Evolutionary conservation across 1,140 invertebrate species (phyloP), one percentile per base, ranked within the genome.

Genomic region (Brachionus manjavacas): DNA sequence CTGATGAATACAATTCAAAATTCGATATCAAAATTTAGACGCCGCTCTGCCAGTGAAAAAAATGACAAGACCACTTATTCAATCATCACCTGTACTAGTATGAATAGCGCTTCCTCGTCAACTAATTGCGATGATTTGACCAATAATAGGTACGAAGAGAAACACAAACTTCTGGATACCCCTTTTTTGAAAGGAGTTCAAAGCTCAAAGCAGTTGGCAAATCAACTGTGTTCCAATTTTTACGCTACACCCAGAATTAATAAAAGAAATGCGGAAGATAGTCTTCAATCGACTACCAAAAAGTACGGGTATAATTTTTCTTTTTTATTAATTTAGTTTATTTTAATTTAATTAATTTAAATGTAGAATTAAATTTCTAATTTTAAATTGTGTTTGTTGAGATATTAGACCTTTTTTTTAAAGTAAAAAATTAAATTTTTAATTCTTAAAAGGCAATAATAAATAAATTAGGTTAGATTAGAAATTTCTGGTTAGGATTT

Each of bases 1-100:
- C 52, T 81, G 1, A 81, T 81, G 79, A 81, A 81, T 16, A 81
- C 79, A 7, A 81, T 81, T 16, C 79, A 81, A 68, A 81, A 81
- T 68, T 81, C 79, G 16, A 81, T 81, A 20, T 81, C 79, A 1
- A 81, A 81, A 46, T 81, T 81, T 46, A 81, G 79, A 4, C 79
- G 79, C 11, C 79, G 79, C n/a, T 81, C 79, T 7, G 79, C 79
- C 9, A 81, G 79, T 28, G 79, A 81, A 9, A 81, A 81, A 68
- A 81, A 81, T 23, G 79, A 81, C 25, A 81, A 81, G 35, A 81
- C 79, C 31, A 81, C 79, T 1, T 81, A 68, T 35, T 81, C 79
- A 1, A 68, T 81, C 4, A 81, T 81, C 28, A 81, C 79, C 4
- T 81, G 79, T 68, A 81, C 79, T 1, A 81, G 79, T 14, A 81